Evolutionary conservation across 30 jellyfish, hydroid and myxozoan genomes (phyloP), one percentile per base, ranked within the genome.

Genomic region (Aurelia sp.): DNA sequence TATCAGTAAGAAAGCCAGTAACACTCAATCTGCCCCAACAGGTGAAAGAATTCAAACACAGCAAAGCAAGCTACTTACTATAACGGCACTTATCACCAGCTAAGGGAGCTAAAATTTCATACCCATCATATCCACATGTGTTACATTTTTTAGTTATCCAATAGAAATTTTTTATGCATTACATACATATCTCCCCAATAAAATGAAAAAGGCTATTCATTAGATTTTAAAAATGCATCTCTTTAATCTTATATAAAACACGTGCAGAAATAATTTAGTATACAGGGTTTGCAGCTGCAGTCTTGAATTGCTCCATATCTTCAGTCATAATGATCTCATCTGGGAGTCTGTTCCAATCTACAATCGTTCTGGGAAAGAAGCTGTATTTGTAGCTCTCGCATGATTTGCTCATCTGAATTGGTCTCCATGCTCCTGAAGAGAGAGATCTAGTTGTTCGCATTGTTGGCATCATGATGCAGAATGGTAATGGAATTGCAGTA

Each of bases 31-130:
- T 72, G 82, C 67, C 67, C 67, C 67, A 48, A 40, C 82, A 72
- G 82, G 82, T 35, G 67, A 72, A 72, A 72, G 67, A 72, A 38
- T 72, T 15, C 82, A 38, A 72, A 67, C 79, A 13, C 79, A 67
- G 79, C 82, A 72, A 11, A 67, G 78, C 78, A 67, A 67, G 78
- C 78, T 67, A 67, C 78, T 67, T 30, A 19, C 55, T 67, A 20
- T 67, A 55, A 19, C 78, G 31, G 63, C 11, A 52, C 63, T 52
- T 16, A 11, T 31, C 78, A 67, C 55, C 78, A 19, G 78, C 78
- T 31, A n/a, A n/a, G n/a, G n/a, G n/a, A n/a, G n/a, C n/a, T n/a
- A n/a, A n/a, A n/a, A n/a, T n/a, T n/a, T n/a, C 21, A 67, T 51
- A 55, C 50, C 55, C 78, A 19, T 31, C 78, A 67, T 19, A 31